Conservation (phyloP, 1,140 invertebrate species). For the Hycleus cichorii region DNA sequence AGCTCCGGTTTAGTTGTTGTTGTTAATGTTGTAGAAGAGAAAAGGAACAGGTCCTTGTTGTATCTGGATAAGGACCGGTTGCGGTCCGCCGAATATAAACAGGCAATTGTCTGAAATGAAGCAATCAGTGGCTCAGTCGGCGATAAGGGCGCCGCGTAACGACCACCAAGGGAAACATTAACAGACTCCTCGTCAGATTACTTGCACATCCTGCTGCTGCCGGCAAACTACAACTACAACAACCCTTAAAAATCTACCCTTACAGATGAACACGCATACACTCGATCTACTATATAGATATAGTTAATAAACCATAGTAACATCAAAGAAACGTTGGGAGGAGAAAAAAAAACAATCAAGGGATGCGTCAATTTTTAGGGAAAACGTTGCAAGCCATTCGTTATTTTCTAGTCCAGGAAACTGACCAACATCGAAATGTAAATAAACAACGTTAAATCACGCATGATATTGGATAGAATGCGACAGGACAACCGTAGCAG, state of each 20-base stretch:
- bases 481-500: neutral
- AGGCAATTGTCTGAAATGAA: slow-evolving; percentile 44
- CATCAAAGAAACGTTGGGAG: too few species aligned
- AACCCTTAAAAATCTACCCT: too few species aligned
- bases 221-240: neutral
- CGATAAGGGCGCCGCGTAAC: slow-evolving; percentile 43
- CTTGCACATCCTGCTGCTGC: slow-evolving; percentile 39
- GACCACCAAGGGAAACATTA: slow-evolving; percentile 42
- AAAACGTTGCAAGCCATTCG: too few species aligned
- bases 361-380: too few species aligned
- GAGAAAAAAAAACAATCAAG: too few species aligned
- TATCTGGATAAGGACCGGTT: slow-evolving; percentile 35
- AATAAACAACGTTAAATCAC: slow-evolving; percentile 5
- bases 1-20: neutral
- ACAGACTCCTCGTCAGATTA: slow-evolving; percentile 44
- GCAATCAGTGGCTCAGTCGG: slow-evolving; percentile 42
- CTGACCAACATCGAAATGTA: neutral
- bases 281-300: too few species aligned
- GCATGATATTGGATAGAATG: slow-evolving; percentile 8
- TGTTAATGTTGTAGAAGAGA: neutral
- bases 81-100: slow-evolving; percentile 42
- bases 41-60: slow-evolving; percentile 31
- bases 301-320: too few species aligned
- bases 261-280: too few species aligned
- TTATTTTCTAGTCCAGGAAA: too few species aligned